Percentiles rank a stretch among this genome's conserved stretches.
Conservation (phyloP, 1,140 invertebrate species). For the Drosophila repletoides region DNA sequence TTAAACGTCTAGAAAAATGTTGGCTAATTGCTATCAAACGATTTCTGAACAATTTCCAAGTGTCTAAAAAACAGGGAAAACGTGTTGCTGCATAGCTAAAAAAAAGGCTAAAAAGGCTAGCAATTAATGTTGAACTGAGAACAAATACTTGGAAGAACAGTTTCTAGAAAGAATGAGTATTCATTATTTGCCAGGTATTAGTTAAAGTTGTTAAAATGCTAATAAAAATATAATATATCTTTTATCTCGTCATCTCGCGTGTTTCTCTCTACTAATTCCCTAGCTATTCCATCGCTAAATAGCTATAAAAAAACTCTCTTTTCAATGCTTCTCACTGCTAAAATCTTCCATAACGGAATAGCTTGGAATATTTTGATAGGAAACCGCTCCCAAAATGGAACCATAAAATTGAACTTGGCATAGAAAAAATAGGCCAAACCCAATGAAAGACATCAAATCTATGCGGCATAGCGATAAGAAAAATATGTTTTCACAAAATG, state of each 20-base stretch:
- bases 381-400: not conserved
- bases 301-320: no score
- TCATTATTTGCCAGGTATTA: no score
- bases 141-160: no score
- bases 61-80: slow-evolving; percentile 2
- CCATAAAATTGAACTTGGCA: slow-evolving; percentile 3
- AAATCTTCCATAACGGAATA: no score
- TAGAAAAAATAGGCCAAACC: not conserved
- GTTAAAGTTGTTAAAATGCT: no score
- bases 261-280: no score
- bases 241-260: no score
- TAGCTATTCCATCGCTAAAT: no score
- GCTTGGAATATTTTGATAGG: not conserved
- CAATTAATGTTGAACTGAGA: slow-evolving; percentile 1
- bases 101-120: no score
- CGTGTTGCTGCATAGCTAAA: slow-evolving; percentile 2
- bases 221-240: no score
- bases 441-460: not conserved
- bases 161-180: no score
- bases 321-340: no score
- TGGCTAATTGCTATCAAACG: slow-evolving; percentile 17
- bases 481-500: not conserved
- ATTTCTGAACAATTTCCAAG: slow-evolving; percentile 12
- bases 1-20: slow-evolving; percentile 12
- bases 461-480: slow-evolving; percentile 5